Evolutionary conservation across 2,797 vertebrate species (phyloP), one percentile per base, ranked within the genome.

Genomic region (Oophaga sylvatica): DNA sequence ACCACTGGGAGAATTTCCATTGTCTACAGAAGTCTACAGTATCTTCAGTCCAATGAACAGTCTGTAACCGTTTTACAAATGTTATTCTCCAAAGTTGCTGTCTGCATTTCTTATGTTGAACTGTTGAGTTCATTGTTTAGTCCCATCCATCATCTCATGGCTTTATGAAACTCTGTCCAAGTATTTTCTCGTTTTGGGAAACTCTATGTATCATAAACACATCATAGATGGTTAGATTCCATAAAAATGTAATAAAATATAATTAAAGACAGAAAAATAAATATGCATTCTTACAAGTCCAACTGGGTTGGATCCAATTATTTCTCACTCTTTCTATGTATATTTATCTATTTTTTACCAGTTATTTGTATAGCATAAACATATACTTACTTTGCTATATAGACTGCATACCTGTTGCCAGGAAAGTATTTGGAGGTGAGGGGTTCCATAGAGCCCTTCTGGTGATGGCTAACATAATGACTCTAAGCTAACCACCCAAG

Each of bases 1-100:
- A 31, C 26, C 83, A 62, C 53, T 75, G 70, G 59, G 70, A 84
- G 57, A 29, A 60, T 84, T 77, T 78, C 83, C 73, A 85, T 56
- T 77, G 57, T 77, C 73, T 62, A 53, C 29, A 62, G 2, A 1
- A 53, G 41, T n/a, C 15, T 75, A 53, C 48, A 53, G 35, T 53
- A 53, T 45, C 12, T 9, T 20, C 59, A 85, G 9, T 63, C 12
- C n/a, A 53, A 26, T 31, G 26, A 53, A 9, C 9, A 11, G 11
- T 63, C 26, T 84, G 57, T 76, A 17, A 29, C 31, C 75, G 57
- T 60, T 75, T n/a, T 13, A 75, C 59, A 84, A 48, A 76, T 48
- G 13, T 22, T 63, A 76, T 48, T 84, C 22, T 57, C 8, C n/a
- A 17, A 26, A 6, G 31, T 45, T 77, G 26, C 83, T 45, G 53